A percentile compares a stretch with the other conserved stretches of the same genome.
These are phyloP conservation scores for Bathynomus jamesi DNA, from an alignment of 1,140 invertebrate genomes.

Conservation along the genomic window DNA sequence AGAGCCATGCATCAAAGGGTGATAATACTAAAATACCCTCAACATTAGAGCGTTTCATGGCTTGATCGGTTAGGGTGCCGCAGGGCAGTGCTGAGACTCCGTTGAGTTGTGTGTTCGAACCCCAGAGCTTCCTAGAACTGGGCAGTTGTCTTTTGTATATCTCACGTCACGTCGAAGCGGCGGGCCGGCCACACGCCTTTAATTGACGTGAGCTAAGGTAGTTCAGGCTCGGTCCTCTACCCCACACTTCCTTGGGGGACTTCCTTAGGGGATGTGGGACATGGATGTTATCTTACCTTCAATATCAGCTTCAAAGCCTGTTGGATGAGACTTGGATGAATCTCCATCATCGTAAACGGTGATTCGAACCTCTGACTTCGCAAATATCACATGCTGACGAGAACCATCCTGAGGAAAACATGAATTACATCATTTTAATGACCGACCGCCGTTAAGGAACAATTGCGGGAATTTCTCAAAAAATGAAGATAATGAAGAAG, in stretches of 20 bases:
- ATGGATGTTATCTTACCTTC: conserved; percentile 34
- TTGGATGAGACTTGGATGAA: conserved; percentile 32
- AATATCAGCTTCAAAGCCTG: conserved; percentile 40
- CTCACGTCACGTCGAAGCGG: no score
- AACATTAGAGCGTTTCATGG: no score
- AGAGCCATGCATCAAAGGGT: no score
- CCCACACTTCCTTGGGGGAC: neutral
- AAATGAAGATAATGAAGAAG: no score
- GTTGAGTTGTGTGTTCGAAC: neutral
- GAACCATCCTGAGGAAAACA: no score
- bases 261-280: neutral
- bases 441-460: no score
- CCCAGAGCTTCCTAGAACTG: neutral
- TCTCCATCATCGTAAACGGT: conserved; percentile 39
- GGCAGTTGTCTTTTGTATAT: neutral
- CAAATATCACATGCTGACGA: conserved; percentile 41
- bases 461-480: no score
- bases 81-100: no score
- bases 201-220: neutral
- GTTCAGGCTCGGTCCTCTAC: neutral
- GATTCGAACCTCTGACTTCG: conserved; percentile 39
- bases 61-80: no score
- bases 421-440: no score
- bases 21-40: no score
- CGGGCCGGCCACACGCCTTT: no score